Percentiles rank a stretch among this genome's conserved stretches.
Conservation (phyloP, 2,113 vertebrate genomes). For the Grallaria varia region DNA sequence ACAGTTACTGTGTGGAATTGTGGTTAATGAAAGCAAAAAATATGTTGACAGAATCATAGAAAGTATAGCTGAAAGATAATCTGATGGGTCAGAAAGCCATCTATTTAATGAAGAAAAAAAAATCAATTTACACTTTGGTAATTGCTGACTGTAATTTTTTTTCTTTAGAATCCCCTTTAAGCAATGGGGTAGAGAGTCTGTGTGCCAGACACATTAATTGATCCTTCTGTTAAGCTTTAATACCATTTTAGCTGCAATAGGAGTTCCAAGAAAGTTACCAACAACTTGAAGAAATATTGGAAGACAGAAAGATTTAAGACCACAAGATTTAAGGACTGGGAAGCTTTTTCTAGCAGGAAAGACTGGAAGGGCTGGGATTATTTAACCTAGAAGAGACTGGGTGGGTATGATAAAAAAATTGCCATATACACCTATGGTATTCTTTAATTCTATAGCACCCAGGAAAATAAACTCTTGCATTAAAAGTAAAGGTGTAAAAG, state of each 20-base stretch:
- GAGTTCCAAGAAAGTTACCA: neutral
- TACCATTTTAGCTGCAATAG: neutral
- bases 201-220: neutral
- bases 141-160: neutral
- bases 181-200: neutral
- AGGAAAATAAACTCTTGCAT: neutral
- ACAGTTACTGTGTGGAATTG: neutral
- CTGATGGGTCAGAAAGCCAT: neutral
- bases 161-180: neutral
- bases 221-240: neutral
- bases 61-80: neutral
- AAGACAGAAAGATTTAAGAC: neutral
- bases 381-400: neutral
- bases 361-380: neutral
- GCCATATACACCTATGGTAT: neutral
- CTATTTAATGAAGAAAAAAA: neutral
- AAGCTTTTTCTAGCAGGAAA: neutral
- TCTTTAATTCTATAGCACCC: neutral
- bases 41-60: neutral
- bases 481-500: neutral
- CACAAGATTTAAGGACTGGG: neutral
- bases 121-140: neutral
- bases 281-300: neutral
- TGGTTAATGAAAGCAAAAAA: neutral
- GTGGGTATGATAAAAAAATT: neutral